A percentile compares a stretch with the other conserved stretches of the same genome.
Evolutionary conservation across 2,113 vertebrate genomes (phyloP).

Genomic region (Carassius carassius): DNA sequence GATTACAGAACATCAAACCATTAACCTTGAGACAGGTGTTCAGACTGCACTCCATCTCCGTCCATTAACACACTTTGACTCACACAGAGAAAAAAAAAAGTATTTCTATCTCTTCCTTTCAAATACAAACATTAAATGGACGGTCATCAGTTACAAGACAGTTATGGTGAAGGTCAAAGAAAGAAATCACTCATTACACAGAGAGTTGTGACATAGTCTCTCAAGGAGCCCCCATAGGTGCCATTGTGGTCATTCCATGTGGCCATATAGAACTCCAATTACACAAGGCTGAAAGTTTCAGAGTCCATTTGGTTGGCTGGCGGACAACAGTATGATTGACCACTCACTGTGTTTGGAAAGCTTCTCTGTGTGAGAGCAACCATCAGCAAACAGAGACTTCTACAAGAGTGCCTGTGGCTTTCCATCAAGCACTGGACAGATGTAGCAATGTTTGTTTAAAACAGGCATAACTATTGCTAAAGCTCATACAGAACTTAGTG

Average conservation of each 20-base stretch:
- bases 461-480: background rate
- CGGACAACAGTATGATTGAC: slow-evolving; percentile 19
- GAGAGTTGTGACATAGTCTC: background rate
- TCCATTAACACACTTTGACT: slow-evolving; percentile 18
- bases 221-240: background rate
- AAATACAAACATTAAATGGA: background rate
- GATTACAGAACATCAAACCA: background rate
- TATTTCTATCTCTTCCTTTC: background rate
- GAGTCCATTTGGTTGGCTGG: background rate
- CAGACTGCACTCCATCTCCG: background rate
- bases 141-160: background rate
- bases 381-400: slow-evolving; percentile 3
- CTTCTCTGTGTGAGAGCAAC: background rate
- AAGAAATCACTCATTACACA: slow-evolving; percentile 16
- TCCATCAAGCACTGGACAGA: background rate
- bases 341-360: background rate
- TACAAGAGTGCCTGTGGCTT: background rate
- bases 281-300: slow-evolving; percentile 7
- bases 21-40: slow-evolving; percentile 26
- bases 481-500: background rate
- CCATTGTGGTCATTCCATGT: background rate
- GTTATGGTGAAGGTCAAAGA: background rate
- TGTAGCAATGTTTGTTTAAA: background rate
- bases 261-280: slow-evolving; percentile 17
- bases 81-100: background rate